phyloP scores from a whole-genome alignment of 2,113 vertebrate genomes.

The Ceyx cyanopectus region DNA sequence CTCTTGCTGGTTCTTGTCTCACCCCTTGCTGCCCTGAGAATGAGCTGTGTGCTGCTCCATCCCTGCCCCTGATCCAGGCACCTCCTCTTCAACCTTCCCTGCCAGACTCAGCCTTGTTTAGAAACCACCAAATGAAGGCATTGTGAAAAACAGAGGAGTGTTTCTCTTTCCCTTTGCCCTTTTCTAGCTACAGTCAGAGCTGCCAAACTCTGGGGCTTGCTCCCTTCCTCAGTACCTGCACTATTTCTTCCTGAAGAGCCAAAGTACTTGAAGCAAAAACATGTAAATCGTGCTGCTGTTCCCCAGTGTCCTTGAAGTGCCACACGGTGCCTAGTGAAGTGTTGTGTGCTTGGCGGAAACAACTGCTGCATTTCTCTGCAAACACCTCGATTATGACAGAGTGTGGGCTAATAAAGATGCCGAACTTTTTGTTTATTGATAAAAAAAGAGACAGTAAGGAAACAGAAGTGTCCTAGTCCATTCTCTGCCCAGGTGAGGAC shows the following conservation, averaged over 20 bases:
- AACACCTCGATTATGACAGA: neutral
- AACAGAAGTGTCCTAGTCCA: neutral
- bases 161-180: neutral
- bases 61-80: neutral
- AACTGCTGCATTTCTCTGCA: neutral
- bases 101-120: neutral
- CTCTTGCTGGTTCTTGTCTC: neutral
- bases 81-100: neutral
- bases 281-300: neutral
- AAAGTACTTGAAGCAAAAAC: neutral
- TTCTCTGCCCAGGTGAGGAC: neutral
- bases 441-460: neutral
- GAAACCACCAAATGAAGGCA: neutral
- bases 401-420: neutral
- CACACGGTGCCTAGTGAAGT: neutral
- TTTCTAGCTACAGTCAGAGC: neutral
- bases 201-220: neutral
- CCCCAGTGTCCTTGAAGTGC: neutral
- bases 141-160: neutral
- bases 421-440: neutral
- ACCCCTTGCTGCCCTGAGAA: neutral
- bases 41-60: neutral
- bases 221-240: neutral
- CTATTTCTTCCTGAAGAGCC: neutral
- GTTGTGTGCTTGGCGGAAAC: neutral